These are phyloP conservation scores for Carassius gibelio DNA, from an alignment of 2,113 vertebrate species.

Conservation along the genomic window DNA sequence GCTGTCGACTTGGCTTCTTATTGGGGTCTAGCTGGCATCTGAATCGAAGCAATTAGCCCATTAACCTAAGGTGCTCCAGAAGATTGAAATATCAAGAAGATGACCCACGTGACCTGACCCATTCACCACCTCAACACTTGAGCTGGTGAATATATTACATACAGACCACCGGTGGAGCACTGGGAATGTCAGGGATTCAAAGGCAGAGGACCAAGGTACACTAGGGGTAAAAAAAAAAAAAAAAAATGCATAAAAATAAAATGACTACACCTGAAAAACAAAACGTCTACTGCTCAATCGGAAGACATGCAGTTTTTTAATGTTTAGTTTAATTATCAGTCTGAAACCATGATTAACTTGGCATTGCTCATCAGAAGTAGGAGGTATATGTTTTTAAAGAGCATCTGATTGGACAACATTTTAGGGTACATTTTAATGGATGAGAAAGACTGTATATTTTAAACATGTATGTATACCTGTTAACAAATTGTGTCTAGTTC, in stretches of 20 bases:
- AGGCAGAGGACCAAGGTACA: neutral
- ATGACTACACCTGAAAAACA: too few relatives aligned
- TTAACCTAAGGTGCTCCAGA: constrained; percentile 18
- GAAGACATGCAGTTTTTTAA: neutral
- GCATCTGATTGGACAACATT: neutral
- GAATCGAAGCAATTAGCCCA: constrained; percentile 28
- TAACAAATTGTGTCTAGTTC: neutral
- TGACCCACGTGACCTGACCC: constrained; percentile 31
- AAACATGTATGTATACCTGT: neutral
- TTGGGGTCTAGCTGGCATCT: neutral
- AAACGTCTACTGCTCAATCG: too few relatives aligned
- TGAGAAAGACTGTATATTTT: neutral
- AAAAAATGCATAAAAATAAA: too few relatives aligned
- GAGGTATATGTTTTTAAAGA: neutral
- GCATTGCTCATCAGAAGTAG: neutral
- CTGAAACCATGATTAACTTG: neutral
- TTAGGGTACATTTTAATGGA: neutral
- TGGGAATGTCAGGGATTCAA: neutral
- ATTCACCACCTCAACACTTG: neutral
- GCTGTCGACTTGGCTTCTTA: neutral
- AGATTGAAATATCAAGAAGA: constrained; percentile 2
- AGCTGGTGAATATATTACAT: neutral
- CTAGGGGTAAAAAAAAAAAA: neutral
- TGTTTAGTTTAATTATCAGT: neutral
- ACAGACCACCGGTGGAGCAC: neutral